A percentile compares a stretch with the other conserved stretches of the same genome.
phyloP scores from a whole-genome alignment of 92 coral and sea anemone genomes.

The Nematostella vectensis region DNA sequence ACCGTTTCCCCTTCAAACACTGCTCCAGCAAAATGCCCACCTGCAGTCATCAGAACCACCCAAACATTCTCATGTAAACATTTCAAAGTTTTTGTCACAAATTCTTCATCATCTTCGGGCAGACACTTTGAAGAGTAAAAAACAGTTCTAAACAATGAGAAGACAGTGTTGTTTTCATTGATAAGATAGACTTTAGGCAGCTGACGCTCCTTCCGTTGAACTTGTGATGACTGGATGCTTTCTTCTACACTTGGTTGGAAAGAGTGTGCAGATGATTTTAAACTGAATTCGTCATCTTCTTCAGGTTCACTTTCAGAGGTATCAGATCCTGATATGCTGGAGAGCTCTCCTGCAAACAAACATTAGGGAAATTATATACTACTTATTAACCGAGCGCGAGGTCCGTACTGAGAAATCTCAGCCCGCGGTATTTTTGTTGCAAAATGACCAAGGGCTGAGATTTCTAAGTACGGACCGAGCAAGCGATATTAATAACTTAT shows the following conservation, averaged over 20 bases:
- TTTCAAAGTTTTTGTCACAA: constrained; percentile 29
- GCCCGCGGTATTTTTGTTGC: no score
- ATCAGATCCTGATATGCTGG: constrained; percentile 97
- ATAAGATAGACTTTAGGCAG: constrained; percentile 74
- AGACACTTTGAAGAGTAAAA: constrained; percentile 42
- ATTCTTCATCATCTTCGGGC: constrained; percentile 20
- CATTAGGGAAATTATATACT: neutral
- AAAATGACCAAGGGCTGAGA: no score
- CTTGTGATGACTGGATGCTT: neutral
- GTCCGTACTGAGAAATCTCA: no score
- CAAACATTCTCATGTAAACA: constrained; percentile 50
- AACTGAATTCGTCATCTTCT: constrained; percentile 45
- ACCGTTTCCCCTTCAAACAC: constrained; percentile 73
- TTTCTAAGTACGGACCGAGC: no score
- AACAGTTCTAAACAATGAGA: constrained; percentile 65
- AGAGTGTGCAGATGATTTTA: no score
- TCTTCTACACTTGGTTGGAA: no score
- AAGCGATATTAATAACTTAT: no score
- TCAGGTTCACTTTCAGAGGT: constrained; percentile 31
- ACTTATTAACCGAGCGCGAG: no score
- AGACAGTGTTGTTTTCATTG: constrained; percentile 47
- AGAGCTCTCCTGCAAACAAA: constrained; percentile 63
- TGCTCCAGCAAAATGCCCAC: constrained; percentile 98
- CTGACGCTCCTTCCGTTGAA: constrained; percentile 8
- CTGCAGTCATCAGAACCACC: constrained; percentile 87